Evolutionary conservation across 92 coral and sea anemone species (phyloP), one percentile per base, ranked within the genome.

Genomic region (Galaxea fascicularis): DNA sequence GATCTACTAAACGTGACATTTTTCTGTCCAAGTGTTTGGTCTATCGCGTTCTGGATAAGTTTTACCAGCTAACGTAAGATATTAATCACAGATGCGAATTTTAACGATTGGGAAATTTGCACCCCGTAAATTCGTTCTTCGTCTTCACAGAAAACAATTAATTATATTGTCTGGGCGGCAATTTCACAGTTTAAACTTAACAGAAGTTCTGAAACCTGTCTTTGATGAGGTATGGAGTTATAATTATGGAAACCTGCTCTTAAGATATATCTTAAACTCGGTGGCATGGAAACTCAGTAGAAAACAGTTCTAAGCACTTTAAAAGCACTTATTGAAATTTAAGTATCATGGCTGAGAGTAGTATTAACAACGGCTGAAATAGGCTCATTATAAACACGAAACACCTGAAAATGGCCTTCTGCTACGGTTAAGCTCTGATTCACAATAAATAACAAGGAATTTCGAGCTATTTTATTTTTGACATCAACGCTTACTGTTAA

Each of bases 1-100:
- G 41, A 35, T 35, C 6, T 2, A 35, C 41, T 35, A 35, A 74
- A 74, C 35, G 35, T 14, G 5, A 58, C n/a, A n/a, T n/a, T n/a
- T n/a, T n/a, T n/a, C n/a, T n/a, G 6, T 35, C 41, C 41, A 35
- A n/a, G n/a, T 76, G 69, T 76, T 76, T 76, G 68, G 67, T 59
- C 68, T 58, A 22, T 20, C 56, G 20, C 10, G 3, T 30, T 0
- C 26, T 12, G 14, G 81, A 76, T 76, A n/a, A 35, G 53, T 49
- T 31, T 58, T 11, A 58, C 68, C 41, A 35, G 41, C 6, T 35
- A 35, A 35, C 46, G 24, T 25, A 39, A 35, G 69, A 58, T 57
- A 15, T 57, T 30, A 76, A 76, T 76, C 69, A 57, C 20, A 51
- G 30, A 13, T 11, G 78, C 29, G 4, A 26, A 26, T 46, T n/a